A percentile compares a stretch with the other conserved stretches of the same genome.
phyloP scores from a whole-genome alignment of 2,797 vertebrate genomes.

The Atherinosoma microstoma region DNA sequence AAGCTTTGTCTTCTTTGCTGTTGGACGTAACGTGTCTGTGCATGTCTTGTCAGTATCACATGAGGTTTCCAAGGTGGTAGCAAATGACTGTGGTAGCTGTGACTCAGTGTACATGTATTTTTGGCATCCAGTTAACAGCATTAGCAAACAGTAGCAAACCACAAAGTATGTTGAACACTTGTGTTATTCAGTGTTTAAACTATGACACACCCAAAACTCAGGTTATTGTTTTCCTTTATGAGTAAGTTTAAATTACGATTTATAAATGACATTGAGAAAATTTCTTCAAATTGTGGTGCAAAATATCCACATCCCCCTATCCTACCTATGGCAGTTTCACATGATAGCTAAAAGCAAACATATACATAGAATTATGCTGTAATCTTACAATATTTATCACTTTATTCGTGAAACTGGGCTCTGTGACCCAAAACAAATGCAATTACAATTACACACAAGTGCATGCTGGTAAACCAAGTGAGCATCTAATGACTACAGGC shows the following conservation, averaged over 20 bases:
- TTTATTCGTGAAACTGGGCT: background rate
- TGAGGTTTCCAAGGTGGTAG: slow-evolving; percentile 38
- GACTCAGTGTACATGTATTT: slow-evolving; percentile 49
- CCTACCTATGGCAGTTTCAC: no score
- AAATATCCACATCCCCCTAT: no score
- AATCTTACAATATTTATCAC: no score
- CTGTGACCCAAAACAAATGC: background rate
- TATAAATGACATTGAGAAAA: background rate
- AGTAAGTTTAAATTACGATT: background rate
- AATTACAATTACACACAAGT: slow-evolving; percentile 3
- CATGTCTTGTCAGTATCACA: slow-evolving; percentile 31
- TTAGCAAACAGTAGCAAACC: slow-evolving; percentile 47
- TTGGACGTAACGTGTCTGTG: slow-evolving; percentile 45
- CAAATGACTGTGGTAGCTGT: slow-evolving; percentile 42
- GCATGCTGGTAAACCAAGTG: background rate
- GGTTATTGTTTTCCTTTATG: background rate
- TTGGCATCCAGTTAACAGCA: slow-evolving; percentile 28
- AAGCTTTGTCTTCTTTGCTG: slow-evolving; percentile 36
- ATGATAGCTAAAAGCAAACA: no score
- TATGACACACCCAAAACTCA: background rate
- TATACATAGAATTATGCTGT: no score
- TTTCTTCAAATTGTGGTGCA: no score
- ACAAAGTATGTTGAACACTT: slow-evolving; percentile 29
- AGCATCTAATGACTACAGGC: slow-evolving; percentile 21
- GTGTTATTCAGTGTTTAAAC: background rate